Base-by-base conservation (phyloP, 1,140 invertebrate genomes). In the Sycophila sp. region DNA sequence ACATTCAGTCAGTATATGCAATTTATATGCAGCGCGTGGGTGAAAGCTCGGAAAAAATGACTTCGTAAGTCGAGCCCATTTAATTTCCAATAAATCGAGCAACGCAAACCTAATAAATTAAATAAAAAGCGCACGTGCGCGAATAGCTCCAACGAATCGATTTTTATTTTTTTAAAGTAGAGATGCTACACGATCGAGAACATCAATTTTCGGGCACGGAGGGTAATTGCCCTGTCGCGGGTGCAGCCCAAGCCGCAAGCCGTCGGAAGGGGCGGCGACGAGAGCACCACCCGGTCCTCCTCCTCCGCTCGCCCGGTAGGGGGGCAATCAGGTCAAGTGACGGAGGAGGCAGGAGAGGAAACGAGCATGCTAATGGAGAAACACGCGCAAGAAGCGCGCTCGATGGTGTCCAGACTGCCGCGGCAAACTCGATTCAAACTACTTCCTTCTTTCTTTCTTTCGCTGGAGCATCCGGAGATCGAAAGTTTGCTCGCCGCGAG, bases 391-490 rank as follows among this genome's bases (percentile, higher is more conserved):
- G 24, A 22, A 42, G 34, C 11, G 38, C 22, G 3, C 13, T 28
- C 2, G 34, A 28, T n/a, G 8, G 19, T 47, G 19, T n/a, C 2
- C 28, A 34, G 3, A 30, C 4, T 32, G 32, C 32, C 49, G 32
- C 49, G 15, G 34, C 63, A 40, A 65, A 65, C 63, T 55, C 63
- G 49, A 53, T 65, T 65, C 17, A n/a, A 49, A 53, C 63, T 55
- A 65, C 49, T 65, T 65, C 26, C 30, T 40, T 19, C 40, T 2
- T 13, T 2, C 13, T 8, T 1, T 19, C 10, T 42, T 58, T 6
- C 24, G 2, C 53, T 2, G 30, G 51, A 15, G 26, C 51, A 4
- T 26, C 15, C 28, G 0, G 19, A 5, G 10, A 28, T 60, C 15
- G 15, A 60, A 60, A 60, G 34, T 60, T 60, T 42, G 28, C 42